Conservation (phyloP, 2,797 vertebrate genomes). For the Petrocephalus sullivani region DNA sequence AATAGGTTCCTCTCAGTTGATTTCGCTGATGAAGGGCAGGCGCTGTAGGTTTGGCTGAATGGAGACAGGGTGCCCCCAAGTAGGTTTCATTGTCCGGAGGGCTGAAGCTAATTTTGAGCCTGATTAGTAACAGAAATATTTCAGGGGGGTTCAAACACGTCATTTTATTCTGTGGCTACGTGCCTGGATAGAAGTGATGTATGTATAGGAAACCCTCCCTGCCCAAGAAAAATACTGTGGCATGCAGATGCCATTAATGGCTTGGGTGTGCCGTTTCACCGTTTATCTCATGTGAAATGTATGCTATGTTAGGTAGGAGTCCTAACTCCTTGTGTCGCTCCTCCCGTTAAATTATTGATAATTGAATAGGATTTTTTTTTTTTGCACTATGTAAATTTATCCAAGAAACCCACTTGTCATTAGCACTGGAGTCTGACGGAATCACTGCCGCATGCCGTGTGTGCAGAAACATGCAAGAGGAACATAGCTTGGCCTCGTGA, state of each 20-base stretch:
- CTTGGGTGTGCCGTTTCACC: not conserved
- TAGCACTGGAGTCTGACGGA: not conserved
- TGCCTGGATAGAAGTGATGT: not conserved
- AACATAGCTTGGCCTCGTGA: not conserved
- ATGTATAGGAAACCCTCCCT: not conserved
- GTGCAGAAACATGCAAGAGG: not conserved
- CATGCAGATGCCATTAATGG: not conserved
- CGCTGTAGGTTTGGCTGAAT: not conserved
- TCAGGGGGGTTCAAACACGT: not conserved
- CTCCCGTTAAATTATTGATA: not conserved
- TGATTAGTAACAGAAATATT: not conserved
- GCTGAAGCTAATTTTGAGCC: not conserved
- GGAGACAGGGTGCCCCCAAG: not conserved
- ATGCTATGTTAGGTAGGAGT: not conserved
- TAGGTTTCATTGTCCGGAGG: not conserved
- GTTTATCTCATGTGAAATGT: not conserved
- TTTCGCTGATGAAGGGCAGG: not conserved
- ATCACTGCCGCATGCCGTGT: not conserved
- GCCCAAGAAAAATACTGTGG: not conserved
- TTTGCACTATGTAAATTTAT: not conserved
- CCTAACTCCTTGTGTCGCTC: not conserved
- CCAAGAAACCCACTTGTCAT: not conserved
- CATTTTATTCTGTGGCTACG: too few relatives aligned
- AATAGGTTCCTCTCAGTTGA: not conserved
- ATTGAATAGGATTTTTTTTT: not conserved